Conservation (phyloP, 2,113 vertebrate genomes). For the Sebastes schlegelii region DNA sequence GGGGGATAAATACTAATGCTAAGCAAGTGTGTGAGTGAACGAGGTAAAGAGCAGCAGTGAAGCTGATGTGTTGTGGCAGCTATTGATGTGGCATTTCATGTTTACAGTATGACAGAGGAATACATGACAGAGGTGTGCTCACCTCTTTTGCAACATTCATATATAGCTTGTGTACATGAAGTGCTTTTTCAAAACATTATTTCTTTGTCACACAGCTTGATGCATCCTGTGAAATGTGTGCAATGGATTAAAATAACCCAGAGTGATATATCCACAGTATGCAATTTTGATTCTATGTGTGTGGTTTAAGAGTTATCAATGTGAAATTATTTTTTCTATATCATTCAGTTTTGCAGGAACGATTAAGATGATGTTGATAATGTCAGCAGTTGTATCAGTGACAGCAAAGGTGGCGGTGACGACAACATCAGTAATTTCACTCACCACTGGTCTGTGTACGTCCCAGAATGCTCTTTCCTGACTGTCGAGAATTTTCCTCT, state of each 20-base stretch:
- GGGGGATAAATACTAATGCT: conserved; percentile 66
- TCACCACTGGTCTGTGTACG: conserved; percentile 97
- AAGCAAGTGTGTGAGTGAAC: conserved; percentile 52
- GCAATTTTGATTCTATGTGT: neutral
- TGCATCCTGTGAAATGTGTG: conserved; percentile 2
- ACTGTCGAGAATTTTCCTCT: conserved; percentile 98
- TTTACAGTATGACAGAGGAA: conserved; percentile 36
- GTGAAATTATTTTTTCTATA: neutral
- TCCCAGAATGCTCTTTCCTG: conserved; percentile 99
- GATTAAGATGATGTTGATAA: conserved; percentile 23
- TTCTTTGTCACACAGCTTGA: conserved; percentile 17
- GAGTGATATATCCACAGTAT: neutral
- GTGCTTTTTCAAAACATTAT: conserved; percentile 29
- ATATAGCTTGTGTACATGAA: conserved; percentile 7
- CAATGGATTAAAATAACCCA: conserved; percentile 16
- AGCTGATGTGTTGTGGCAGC: conserved; percentile 69
- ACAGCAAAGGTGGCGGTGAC: conserved; percentile 15
- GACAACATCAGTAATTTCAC: conserved; percentile 62
- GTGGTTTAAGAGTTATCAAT: conserved; percentile 12
- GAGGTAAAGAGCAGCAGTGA: conserved; percentile 65
- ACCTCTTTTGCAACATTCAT: conserved; percentile 15
- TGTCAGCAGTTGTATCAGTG: neutral
- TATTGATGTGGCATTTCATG: conserved; percentile 72
- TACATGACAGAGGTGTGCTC: neutral
- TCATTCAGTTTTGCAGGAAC: conserved; percentile 1